Base-by-base conservation (phyloP, 2,113 vertebrate species). In the Aviceda subcristata region DNA sequence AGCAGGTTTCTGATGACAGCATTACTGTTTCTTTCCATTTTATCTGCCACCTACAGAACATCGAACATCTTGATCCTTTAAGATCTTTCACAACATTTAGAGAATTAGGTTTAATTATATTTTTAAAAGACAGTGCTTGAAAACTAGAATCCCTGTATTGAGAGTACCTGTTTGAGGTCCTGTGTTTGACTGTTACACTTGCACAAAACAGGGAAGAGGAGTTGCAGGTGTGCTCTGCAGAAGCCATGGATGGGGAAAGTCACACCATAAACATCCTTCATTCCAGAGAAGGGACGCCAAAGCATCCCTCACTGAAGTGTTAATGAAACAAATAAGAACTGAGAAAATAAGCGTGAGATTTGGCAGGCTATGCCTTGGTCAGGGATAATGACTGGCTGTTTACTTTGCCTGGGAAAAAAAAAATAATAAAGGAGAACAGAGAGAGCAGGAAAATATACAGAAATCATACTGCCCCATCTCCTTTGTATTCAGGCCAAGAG, bases 81-180 rank as follows among this genome's bases (percentile, higher is more conserved):
- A 84, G 15, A 55, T 79, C 29, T 88, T 88, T 36, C 62, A 64
- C 38, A 63, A 27, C 56, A 59, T 56, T 26, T 84, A 60, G 56
- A 80, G 91, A 86, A 86, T 53, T 57, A 91, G n/a, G 30, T 60
- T 95, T 74, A 94, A 95, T 73, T 76, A 51, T 12, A 66, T 30
- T 41, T 94, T 95, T 51, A 80, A 73, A 80, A 86, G 29, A 29
- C 53, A 81, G 14, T 5, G 26, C 91, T 92, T 95, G 92, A 96
- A 90, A 94, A 78, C 11, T 6, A 43, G n/a, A 88, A 45, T 34
- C 21, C 75, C 77, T 69, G 36, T 21, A 36, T 81, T 93, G 48
- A 46, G 66, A 85, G 86, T 57, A 36, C 14, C 32, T 6, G 3
- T 10, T 22, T n/a, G 72, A 82, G 57, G 32, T 72, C 19, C 34